Evolutionary conservation across 1,140 invertebrate genomes (phyloP).

Genomic region (Triops cancriformis): DNA sequence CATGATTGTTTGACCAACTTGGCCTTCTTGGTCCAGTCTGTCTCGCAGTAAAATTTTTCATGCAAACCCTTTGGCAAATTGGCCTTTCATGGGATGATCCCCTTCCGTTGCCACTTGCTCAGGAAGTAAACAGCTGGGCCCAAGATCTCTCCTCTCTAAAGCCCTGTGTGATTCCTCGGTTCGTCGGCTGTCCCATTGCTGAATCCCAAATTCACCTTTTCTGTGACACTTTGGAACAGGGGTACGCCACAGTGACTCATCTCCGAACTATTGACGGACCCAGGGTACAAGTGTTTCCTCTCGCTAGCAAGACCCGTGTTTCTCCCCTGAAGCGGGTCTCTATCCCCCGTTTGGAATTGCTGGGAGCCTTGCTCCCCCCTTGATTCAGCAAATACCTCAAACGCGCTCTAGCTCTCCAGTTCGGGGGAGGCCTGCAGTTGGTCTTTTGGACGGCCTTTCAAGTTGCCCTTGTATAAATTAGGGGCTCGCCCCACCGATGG

Average conservation of each 20-base stretch:
- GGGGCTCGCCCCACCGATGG: no score
- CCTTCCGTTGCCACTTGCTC: not conserved
- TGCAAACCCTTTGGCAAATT: not conserved
- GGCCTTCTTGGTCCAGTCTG: not conserved
- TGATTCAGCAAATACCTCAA: not conserved
- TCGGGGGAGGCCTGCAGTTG: not conserved
- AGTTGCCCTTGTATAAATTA: not conserved
- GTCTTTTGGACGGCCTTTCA: not conserved
- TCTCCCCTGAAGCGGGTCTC: not conserved
- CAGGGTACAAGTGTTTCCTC: not conserved
- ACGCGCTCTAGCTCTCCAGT: not conserved
- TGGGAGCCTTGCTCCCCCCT: not conserved
- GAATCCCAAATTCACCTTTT: not conserved
- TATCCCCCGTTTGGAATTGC: not conserved
- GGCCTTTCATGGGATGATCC: not conserved
- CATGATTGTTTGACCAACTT: not conserved
- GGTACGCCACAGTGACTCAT: not conserved
- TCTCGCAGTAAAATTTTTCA: not conserved
- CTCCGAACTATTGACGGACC: not conserved
- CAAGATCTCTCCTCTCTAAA: not conserved
- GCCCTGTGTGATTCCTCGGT: not conserved
- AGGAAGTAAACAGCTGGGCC: not conserved
- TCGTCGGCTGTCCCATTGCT: not conserved
- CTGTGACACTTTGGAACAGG: not conserved
- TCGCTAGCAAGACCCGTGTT: not conserved